These are phyloP conservation scores for Paracanthobrama guichenoti DNA, from an alignment of 2,113 vertebrate species.

Conservation along the genomic window DNA sequence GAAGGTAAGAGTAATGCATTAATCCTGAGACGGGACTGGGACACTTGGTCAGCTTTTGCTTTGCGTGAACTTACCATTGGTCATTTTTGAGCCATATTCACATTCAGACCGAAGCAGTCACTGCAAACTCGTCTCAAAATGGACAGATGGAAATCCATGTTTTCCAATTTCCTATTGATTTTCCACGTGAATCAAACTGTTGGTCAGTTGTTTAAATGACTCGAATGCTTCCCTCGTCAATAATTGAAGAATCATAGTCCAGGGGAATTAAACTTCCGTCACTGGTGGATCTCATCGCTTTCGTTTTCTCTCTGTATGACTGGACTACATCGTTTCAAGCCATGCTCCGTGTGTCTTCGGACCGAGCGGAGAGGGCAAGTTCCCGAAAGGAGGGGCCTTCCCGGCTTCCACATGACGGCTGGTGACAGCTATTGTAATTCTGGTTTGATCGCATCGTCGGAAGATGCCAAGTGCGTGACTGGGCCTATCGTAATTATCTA, in stretches of 20 bases:
- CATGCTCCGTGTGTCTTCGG: background rate
- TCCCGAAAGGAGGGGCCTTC: slow-evolving; percentile 29
- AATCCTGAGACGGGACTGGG: background rate
- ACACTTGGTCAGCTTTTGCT: background rate
- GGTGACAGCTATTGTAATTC: background rate
- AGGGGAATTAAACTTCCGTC: slow-evolving; percentile 40
- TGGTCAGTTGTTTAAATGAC: background rate
- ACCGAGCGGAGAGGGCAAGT: background rate
- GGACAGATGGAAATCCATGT: background rate
- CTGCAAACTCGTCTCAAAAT: slow-evolving; percentile 21
- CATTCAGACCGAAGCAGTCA: slow-evolving; percentile 52
- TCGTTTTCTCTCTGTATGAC: slow-evolving; percentile 48
- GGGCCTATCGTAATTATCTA: background rate
- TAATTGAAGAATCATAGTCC: slow-evolving; percentile 11
- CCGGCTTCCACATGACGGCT: slow-evolving; percentile 11
- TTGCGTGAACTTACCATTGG: slow-evolving; percentile 58
- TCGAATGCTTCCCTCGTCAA: background rate
- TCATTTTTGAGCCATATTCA: slow-evolving; percentile 63
- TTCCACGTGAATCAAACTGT: background rate
- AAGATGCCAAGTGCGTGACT: background rate
- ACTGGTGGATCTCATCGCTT: slow-evolving; percentile 33
- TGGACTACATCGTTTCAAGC: background rate
- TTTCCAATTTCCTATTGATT: background rate
- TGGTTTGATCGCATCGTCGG: background rate
- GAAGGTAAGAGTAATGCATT: slow-evolving; percentile 20